A percentile compares a stretch with the other conserved stretches of the same genome.
Evolutionary conservation across 2,888 invertebrate genomes (phyloP).

Genomic region (Phymatocera aterrima): DNA sequence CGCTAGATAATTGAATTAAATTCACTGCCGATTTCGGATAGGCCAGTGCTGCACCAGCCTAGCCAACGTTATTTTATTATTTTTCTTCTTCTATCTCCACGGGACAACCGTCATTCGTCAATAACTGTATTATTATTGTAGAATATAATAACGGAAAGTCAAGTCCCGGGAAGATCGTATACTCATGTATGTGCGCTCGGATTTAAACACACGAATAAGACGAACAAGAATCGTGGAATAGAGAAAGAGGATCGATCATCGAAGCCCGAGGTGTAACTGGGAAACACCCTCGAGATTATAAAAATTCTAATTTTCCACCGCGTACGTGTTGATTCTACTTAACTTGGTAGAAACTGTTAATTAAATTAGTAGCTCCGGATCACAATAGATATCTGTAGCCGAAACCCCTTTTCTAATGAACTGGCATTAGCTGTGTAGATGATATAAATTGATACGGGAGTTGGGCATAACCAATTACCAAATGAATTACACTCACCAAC

Average conservation of each 20-base stretch:
- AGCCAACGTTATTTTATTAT: neutral
- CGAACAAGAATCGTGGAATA: neutral
- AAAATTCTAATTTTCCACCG: neutral
- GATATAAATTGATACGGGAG: conserved; percentile 18
- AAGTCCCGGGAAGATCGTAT: neutral
- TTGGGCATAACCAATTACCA: conserved; percentile 41
- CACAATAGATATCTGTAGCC: neutral
- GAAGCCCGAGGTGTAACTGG: neutral
- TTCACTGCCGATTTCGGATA: conserved; percentile 10
- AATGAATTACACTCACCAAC: conserved; percentile 35
- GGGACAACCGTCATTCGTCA: conserved; percentile 24
- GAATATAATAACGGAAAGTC: neutral
- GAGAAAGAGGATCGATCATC: neutral
- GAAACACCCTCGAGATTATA: neutral
- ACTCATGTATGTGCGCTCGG: neutral
- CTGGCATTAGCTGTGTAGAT: neutral
- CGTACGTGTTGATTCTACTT: neutral
- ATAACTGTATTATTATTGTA: neutral
- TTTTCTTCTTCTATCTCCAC: neutral
- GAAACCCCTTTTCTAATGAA: conserved; percentile 30
- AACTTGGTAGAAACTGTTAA: neutral
- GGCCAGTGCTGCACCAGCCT: neutral
- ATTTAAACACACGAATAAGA: neutral
- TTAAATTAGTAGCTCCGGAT: conserved; percentile 13
- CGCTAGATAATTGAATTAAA: conserved; percentile 30